A percentile compares a stretch with the other conserved stretches of the same genome.
Conservation (phyloP, 2,888 invertebrate genomes). For the Girardia tigrina region DNA sequence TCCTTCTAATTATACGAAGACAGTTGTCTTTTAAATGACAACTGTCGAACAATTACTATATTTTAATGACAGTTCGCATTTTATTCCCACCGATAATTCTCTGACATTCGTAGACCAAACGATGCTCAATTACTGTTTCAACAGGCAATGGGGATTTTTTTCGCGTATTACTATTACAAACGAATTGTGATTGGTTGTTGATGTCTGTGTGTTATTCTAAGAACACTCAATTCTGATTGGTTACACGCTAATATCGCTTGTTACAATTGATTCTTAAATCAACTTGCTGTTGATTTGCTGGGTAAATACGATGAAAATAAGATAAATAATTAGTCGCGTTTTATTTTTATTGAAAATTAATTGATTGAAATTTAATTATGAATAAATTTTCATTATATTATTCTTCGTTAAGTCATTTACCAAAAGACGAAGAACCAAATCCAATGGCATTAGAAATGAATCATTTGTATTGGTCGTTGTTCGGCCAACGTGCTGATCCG, state of each 20-base stretch:
- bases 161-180: background rate
- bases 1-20: background rate
- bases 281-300: conserved; percentile 16
- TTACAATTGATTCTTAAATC: background rate
- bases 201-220: background rate
- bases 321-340: background rate
- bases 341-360: background rate
- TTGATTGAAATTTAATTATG: background rate
- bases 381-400: conserved; percentile 5
- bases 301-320: background rate
- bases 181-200: background rate
- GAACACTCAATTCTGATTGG: background rate
- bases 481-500: background rate
- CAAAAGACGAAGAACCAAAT: background rate
- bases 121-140: background rate
- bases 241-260: conserved; percentile 23
- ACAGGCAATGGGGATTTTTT: background rate
- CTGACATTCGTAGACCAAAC: background rate
- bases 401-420: background rate
- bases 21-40: conserved; percentile 9
- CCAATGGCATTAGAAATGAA: conserved; percentile 5
- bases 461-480: conserved; percentile 6
- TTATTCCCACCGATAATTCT: conserved; percentile 13
- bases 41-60: conserved; percentile 20
- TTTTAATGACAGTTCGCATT: conserved; percentile 15